These are phyloP conservation scores for Hydropotes inermis DNA, from an alignment of 2,113 vertebrate species.

Conservation along the genomic window DNA sequence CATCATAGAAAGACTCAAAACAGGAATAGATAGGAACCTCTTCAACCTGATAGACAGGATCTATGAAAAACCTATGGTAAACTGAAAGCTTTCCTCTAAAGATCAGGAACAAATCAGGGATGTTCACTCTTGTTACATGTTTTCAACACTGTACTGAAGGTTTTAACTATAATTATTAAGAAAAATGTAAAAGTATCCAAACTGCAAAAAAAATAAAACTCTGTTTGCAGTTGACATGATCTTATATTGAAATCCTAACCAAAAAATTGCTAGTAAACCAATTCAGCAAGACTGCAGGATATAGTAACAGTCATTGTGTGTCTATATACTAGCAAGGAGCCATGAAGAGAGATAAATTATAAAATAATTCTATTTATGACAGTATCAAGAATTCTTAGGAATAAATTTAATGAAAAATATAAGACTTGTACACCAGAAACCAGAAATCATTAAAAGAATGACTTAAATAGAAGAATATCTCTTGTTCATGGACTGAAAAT, in stretches of 20 bases:
- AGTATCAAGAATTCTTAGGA: neutral
- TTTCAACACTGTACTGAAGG: neutral
- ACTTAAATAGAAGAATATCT: neutral
- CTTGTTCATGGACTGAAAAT: neutral
- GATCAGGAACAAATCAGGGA: neutral
- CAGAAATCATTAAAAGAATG: neutral
- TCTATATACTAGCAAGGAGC: neutral
- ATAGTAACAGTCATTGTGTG: neutral
- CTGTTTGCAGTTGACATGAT: neutral
- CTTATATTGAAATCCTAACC: neutral
- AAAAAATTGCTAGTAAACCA: neutral
- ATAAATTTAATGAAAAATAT: neutral
- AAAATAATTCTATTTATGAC: neutral
- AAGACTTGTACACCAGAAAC: neutral
- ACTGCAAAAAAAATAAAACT: neutral
- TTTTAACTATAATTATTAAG: neutral
- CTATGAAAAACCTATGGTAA: neutral
- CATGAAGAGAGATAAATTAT: neutral
- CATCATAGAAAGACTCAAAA: neutral
- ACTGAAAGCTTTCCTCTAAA: neutral
- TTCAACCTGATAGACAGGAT: neutral
- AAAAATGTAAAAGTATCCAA: neutral
- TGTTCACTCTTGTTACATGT: neutral
- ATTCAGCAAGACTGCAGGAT: neutral
- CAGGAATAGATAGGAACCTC: neutral